phyloP scores from a whole-genome alignment of 2,888 invertebrate genomes.

The Camptogramma bilineatum region DNA sequence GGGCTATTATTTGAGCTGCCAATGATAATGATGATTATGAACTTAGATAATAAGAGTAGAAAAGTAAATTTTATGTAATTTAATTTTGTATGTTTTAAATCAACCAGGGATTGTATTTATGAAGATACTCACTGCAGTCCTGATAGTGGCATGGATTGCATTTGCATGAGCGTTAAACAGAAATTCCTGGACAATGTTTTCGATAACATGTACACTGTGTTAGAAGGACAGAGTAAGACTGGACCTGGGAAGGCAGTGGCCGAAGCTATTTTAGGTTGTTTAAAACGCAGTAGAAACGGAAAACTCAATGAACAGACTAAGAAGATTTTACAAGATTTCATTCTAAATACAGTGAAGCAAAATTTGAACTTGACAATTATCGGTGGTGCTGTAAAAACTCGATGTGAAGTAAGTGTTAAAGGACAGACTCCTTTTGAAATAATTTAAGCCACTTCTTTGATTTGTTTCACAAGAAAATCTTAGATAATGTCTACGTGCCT shows the following conservation, averaged over 20 bases:
- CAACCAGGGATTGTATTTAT: conserved; percentile 55
- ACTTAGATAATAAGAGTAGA: too few species aligned
- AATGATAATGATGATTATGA: too few species aligned
- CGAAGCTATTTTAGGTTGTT: conserved; percentile 60
- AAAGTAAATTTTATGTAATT: background rate
- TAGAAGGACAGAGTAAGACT: conserved; percentile 64
- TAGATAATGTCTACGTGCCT: too few species aligned
- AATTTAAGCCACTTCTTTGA: background rate
- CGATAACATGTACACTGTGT: conserved; percentile 75
- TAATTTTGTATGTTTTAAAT: background rate
- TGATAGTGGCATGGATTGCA: conserved; percentile 64
- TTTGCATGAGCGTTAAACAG: conserved; percentile 68
- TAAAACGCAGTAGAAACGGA: conserved; percentile 71
- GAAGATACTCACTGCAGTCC: conserved; percentile 56
- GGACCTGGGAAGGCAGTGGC: conserved; percentile 66
- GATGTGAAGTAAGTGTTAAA: conserved; percentile 65
- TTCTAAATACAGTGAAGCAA: conserved; percentile 67
- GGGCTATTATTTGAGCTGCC: too few species aligned
- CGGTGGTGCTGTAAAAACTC: conserved; percentile 78
- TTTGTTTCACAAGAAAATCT: too few species aligned
- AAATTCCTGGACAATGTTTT: conserved; percentile 76
- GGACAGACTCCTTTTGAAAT: background rate
- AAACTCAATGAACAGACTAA: conserved; percentile 67
- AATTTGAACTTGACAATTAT: conserved; percentile 76
- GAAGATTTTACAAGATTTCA: conserved; percentile 67